A percentile compares a stretch with the other conserved stretches of the same genome.
phyloP scores from a whole-genome alignment of 2,797 vertebrate species.

The Meriones psammophilus region DNA sequence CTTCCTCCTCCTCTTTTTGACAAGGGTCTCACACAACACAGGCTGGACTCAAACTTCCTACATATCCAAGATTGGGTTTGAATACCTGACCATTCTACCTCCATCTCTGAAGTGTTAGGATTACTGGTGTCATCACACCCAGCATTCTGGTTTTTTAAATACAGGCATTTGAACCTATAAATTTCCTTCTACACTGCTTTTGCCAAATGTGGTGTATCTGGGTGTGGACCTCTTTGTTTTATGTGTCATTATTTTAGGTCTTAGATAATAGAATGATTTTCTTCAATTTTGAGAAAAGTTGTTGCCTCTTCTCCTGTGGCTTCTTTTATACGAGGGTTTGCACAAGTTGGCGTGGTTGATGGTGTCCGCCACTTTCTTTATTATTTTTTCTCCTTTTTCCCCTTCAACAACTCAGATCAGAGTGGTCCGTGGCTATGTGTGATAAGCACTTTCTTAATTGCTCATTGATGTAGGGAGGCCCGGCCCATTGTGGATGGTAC shows the following conservation, averaged over 20 bases:
- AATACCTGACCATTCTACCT: not conserved
- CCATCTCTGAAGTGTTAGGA: not conserved
- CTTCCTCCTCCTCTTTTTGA: not conserved
- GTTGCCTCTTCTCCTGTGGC: not conserved
- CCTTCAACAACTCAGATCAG: not conserved
- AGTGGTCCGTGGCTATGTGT: not conserved
- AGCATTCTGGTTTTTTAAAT: not conserved
- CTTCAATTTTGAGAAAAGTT: not conserved
- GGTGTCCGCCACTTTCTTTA: not conserved
- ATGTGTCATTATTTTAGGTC: not conserved
- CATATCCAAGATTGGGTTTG: not conserved
- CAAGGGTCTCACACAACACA: not conserved
- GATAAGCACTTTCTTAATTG: not conserved
- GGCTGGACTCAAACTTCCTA: not conserved
- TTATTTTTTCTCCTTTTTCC: not conserved
- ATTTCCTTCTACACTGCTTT: not conserved
- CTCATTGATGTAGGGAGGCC: not conserved
- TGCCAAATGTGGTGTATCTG: not conserved
- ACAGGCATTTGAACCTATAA: not conserved
- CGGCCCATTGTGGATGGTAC: not conserved
- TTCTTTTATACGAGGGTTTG: not conserved
- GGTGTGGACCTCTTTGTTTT: not conserved
- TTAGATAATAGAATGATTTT: not conserved
- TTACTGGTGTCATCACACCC: not conserved
- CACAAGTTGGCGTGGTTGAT: not conserved